Conservation (phyloP, 2,888 invertebrate species). For the Thymelicus sylvestris region DNA sequence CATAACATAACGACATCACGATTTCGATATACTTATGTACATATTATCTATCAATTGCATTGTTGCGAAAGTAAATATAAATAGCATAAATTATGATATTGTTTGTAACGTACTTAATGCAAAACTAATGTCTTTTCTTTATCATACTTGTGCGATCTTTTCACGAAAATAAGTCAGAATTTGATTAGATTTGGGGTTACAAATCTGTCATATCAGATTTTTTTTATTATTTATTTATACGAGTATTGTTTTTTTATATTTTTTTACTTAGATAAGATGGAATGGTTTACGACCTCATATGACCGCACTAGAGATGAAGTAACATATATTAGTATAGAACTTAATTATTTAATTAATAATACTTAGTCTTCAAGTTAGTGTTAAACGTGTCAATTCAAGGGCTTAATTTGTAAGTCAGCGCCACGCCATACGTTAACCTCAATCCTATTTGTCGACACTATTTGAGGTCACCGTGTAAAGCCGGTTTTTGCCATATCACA, state of each 20-base stretch:
- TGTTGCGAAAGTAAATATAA: neutral
- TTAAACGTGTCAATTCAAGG: neutral
- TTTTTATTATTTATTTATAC: no score
- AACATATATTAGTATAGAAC: no score
- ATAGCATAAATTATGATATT: neutral
- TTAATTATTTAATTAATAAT: no score
- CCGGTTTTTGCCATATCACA: no score
- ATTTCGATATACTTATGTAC: neutral
- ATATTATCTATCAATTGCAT: neutral
- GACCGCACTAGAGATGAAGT: no score
- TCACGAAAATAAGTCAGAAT: no score
- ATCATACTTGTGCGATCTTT: neutral
- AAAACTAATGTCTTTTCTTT: neutral
- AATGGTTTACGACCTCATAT: no score
- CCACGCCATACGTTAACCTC: neutral
- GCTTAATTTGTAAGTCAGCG: neutral
- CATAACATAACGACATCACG: conserved; percentile 2
- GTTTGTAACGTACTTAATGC: neutral
- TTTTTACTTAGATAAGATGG: no score
- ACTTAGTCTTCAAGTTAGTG: no score
- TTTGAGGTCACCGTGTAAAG: neutral
- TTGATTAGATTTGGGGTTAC: no score
- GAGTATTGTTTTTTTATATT: no score
- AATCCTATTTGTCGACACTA: neutral
- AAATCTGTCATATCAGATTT: no score